Conservation (phyloP, 1,140 invertebrate genomes). For the Oscheius sp. region DNA sequence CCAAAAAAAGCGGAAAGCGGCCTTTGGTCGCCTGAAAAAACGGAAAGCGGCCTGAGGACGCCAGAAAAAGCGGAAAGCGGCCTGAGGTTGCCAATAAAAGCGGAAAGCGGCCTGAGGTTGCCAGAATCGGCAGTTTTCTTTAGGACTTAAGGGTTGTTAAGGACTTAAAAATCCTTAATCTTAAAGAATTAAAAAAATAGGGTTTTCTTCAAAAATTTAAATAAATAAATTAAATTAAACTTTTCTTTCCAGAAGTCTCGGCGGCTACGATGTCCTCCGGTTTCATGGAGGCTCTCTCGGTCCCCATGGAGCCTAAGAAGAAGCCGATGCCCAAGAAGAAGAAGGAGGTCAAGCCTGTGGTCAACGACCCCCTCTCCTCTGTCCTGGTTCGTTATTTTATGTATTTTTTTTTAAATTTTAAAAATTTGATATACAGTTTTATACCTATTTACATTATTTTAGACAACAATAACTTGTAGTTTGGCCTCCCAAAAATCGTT, state of each 20-base stretch:
- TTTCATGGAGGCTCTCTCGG: neutral
- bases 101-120: too few relatives aligned
- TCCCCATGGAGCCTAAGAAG: neutral
- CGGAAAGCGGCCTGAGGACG: too few relatives aligned
- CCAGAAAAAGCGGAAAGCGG: too few relatives aligned
- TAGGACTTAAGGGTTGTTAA: neutral
- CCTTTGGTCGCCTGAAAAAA: too few relatives aligned
- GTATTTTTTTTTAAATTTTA: neutral
- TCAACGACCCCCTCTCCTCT: neutral
- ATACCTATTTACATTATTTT: too few relatives aligned
- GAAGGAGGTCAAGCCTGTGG: neutral
- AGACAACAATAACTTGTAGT: too few relatives aligned
- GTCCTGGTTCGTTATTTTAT: neutral
- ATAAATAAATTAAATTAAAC: neutral
- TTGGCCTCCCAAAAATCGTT: too few relatives aligned
- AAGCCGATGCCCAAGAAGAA: neutral
- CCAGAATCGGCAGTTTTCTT: neutral
- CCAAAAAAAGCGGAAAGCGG: too few relatives aligned
- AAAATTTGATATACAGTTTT: too few relatives aligned
- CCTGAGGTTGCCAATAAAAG: too few relatives aligned
- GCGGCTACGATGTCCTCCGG: neutral
- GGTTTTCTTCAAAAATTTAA: neutral
- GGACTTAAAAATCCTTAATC: neutral
- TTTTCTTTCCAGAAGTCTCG: neutral
- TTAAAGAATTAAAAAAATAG: neutral